A percentile compares a stretch with the other conserved stretches of the same genome.
Evolutionary conservation across 1,140 invertebrate genomes (phyloP).

Genomic region (Pantala flavescens): DNA sequence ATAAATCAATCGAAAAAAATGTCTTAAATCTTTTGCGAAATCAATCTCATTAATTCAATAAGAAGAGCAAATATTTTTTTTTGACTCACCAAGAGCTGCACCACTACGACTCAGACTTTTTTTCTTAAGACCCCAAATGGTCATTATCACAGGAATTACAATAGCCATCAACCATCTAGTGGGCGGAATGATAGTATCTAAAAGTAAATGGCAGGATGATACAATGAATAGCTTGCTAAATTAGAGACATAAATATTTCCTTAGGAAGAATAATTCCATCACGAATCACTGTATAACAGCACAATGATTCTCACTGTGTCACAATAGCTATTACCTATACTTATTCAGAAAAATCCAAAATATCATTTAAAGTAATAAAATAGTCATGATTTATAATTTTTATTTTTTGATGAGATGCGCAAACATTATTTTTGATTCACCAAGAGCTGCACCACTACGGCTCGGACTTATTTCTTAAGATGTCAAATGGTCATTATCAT

Average conservation of each 20-base stretch:
- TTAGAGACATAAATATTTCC: neutral
- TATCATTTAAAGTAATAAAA: too few species aligned
- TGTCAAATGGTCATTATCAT: too few species aligned
- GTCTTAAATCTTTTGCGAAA: constrained; percentile 15
- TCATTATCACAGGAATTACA: constrained; percentile 53
- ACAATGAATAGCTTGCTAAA: neutral
- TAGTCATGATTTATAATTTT: too few species aligned
- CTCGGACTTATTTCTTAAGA: too few species aligned
- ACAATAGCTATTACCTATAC: too few species aligned
- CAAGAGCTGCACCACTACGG: too few species aligned
- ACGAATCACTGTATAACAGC: too few species aligned
- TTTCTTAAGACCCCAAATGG: constrained; percentile 51
- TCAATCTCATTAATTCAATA: constrained; percentile 14
- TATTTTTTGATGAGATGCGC: too few species aligned
- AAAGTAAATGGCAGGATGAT: constrained; percentile 20
- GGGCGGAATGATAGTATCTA: constrained; percentile 51
- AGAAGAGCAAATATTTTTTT: constrained; percentile 13
- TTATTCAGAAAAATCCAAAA: too few species aligned
- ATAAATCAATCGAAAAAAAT: constrained; percentile 25
- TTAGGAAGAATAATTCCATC: too few species aligned
- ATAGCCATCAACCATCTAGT: constrained; percentile 61
- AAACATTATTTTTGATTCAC: too few species aligned
- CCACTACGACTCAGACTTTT: constrained; percentile 59
- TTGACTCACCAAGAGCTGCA: constrained; percentile 49
- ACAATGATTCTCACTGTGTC: too few species aligned